Base-by-base conservation (phyloP, 2,113 vertebrate genomes). In the Prietella phreatophila region DNA sequence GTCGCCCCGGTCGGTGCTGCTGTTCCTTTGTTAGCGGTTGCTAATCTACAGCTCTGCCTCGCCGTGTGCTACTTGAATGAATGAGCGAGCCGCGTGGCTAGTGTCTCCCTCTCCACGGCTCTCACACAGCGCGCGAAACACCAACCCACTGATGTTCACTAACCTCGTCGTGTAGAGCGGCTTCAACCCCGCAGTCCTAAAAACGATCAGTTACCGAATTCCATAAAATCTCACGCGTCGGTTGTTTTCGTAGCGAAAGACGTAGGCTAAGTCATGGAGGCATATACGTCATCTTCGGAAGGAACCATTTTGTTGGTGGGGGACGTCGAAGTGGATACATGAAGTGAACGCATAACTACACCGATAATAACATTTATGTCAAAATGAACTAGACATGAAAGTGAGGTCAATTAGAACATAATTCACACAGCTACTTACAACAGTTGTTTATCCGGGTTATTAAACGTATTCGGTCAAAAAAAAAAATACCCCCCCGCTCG, bases 211-310 rank as follows among this genome's bases (percentile, higher is more conserved):
- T 33, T 55, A 13, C 47, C 2, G 36, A 1, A 5, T 27, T 61
- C 27, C 2, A 15, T 47, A n/a, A 55, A 39, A 80, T 78, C 83
- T 88, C 88, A 63, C 60, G 88, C 86, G 73, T 65, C 61, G 47
- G 82, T 39, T 90, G 78, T 87, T 79, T 80, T 85, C 42, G n/a
- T 60, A 61, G 80, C 91, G 92, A 92, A 94, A 94, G 91, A 93
- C 91, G 86, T 90, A 71, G 92, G 84, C 83, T 47, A 78, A 91
- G 83, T 87, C 85, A 88, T 90, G 87, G 42, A 47, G 83, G 93
- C 93, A 94, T 92, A 27, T 93, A 92, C 94, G 94, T 95, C 94
- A 95, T 73, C 17, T 6, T 22, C n/a, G 83, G 89, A 85, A 56
- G 86, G 69, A 30, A 60, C 78, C 87, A 91, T 82, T 91, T 92